A percentile compares a stretch with the other conserved stretches of the same genome.
Conservation (phyloP, 2,888 invertebrate genomes). For the Pyrrhosoma nymphula region DNA sequence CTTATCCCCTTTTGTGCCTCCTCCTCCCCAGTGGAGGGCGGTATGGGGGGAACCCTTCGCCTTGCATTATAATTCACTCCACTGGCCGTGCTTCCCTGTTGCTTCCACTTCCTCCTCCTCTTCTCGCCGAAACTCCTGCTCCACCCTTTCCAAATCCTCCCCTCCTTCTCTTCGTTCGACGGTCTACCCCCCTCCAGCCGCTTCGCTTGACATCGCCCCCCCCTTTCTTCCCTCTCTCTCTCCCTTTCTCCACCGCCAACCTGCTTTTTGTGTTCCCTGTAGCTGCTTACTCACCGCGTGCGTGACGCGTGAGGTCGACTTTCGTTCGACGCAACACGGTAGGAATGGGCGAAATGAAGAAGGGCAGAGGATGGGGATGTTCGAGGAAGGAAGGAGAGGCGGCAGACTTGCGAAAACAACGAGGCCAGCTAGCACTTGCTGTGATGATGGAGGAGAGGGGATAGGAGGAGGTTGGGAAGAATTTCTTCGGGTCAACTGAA, state of each 20-base stretch:
- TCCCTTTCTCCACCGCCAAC: neutral
- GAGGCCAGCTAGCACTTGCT: neutral
- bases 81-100: constrained; percentile 53
- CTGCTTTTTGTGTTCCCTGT: neutral
- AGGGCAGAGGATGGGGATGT: neutral
- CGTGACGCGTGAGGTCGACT: constrained; percentile 5
- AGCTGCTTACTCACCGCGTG: constrained; percentile 11
- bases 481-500: neutral
- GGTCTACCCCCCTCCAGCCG: neutral
- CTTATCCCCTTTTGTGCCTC: constrained; percentile 68
- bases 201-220: too few species aligned
- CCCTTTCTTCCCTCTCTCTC: neutral
- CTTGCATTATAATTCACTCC: constrained; percentile 63
- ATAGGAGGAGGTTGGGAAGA: neutral
- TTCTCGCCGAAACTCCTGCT: neutral
- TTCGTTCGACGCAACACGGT: constrained; percentile 20
- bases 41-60: neutral
- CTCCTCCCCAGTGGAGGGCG: neutral
- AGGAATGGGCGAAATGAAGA: neutral
- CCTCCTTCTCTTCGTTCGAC: constrained; percentile 48
- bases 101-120: constrained; percentile 7
- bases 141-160: constrained; percentile 1
- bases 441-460: neutral
- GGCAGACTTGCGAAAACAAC: neutral
- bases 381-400: neutral